Evolutionary conservation across 2,113 vertebrate species (phyloP).

Genomic region (Sardina pilchardus): DNA sequence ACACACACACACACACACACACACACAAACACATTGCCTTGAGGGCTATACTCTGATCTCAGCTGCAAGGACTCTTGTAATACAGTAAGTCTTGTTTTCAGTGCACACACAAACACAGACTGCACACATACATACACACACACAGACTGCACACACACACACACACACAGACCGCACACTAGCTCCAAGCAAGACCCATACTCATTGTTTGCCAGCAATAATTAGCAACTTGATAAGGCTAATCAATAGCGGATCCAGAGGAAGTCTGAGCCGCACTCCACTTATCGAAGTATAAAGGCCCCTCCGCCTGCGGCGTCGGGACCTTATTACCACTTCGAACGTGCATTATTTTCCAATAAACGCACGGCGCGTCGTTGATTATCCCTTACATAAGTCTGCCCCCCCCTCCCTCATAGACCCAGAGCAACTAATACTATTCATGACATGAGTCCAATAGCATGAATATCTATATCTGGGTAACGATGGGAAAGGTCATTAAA

Average conservation of each 20-base stretch:
- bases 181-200: background rate
- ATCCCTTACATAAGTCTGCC: background rate
- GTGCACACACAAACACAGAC: background rate
- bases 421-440: background rate
- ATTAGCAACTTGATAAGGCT: background rate
- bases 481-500: too few relatives aligned
- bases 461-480: background rate
- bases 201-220: background rate
- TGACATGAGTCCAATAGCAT: background rate
- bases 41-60: background rate
- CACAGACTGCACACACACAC: background rate
- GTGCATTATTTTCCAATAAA: too few relatives aligned
- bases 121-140: conserved; percentile 12
- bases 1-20: conserved; percentile 9
- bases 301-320: too few relatives aligned
- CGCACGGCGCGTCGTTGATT: too few relatives aligned
- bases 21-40: background rate
- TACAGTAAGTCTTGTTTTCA: background rate
- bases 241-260: background rate
- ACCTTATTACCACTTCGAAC: too few relatives aligned
- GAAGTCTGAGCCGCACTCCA: background rate
- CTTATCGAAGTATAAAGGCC: too few relatives aligned
- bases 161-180: background rate
- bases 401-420: background rate
- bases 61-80: background rate